Percentiles rank a stretch among this genome's conserved stretches.
Conservation (phyloP, 64 coral and sea anemone genomes). For the Anthopleura sola region DNA sequence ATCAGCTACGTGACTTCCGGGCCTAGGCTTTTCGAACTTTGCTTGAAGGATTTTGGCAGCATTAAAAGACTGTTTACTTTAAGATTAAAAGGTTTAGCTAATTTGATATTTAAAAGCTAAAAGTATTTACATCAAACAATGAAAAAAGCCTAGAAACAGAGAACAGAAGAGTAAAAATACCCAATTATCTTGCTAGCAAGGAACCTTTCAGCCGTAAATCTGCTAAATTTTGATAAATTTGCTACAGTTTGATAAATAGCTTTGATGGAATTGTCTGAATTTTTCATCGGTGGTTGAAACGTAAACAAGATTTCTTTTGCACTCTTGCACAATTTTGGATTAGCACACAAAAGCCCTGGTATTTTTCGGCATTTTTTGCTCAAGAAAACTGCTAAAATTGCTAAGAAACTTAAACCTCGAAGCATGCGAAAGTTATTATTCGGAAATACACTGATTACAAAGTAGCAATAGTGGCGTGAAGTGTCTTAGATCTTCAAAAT, state of each 20-base stretch:
- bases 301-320: too few species aligned
- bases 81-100: background rate
- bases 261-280: too few species aligned
- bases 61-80: background rate
- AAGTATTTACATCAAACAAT: background rate
- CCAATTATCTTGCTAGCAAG: background rate
- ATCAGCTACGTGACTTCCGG: constrained; percentile 4
- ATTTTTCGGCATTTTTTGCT: too few species aligned
- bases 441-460: too few species aligned
- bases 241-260: background rate
- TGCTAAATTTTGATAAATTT: background rate
- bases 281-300: too few species aligned
- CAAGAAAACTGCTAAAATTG: too few species aligned
- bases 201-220: background rate
- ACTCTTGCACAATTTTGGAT: too few species aligned
- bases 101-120: constrained; percentile 11
- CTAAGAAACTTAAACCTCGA: too few species aligned
- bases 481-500: background rate
- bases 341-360: too few species aligned
- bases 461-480: too few species aligned
- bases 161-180: background rate
- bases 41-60: background rate
- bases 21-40: background rate
- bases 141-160: background rate
- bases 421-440: too few species aligned